Percentiles rank a stretch among this genome's conserved stretches.
Evolutionary conservation across 2,888 invertebrate genomes (phyloP).

Genomic region (Drosophila stalkeri): DNA sequence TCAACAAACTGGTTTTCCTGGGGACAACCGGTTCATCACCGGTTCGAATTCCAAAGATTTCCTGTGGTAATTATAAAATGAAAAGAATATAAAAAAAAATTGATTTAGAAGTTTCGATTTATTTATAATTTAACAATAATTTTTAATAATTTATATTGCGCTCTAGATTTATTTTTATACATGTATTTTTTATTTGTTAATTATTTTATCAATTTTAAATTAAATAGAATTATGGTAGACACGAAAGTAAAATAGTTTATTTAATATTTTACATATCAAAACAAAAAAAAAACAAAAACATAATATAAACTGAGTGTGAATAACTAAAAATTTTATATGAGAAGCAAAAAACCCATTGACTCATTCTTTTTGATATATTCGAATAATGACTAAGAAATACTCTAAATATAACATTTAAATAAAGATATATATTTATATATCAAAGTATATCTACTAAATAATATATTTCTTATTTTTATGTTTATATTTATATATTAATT

Average conservation of each 20-base stretch:
- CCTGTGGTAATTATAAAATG: constrained; percentile 3
- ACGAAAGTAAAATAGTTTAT: no score
- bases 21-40: fast-evolving
- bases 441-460: no score
- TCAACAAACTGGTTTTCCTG: no score
- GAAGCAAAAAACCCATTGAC: no score
- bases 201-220: no score
- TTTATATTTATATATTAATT: background rate
- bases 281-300: no score
- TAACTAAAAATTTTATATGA: background rate
- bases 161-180: background rate
- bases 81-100: no score
- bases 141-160: no score
- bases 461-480: background rate
- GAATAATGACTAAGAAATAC: background rate
- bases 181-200: no score
- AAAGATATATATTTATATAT: background rate
- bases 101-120: background rate
- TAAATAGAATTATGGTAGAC: no score
- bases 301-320: background rate
- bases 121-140: no score
- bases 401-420: background rate
- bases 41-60: background rate
- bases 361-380: background rate
- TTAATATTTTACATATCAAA: no score